Evolutionary conservation across 2,797 vertebrate genomes (phyloP).

Genomic region (Melanotaenia boesemani): DNA sequence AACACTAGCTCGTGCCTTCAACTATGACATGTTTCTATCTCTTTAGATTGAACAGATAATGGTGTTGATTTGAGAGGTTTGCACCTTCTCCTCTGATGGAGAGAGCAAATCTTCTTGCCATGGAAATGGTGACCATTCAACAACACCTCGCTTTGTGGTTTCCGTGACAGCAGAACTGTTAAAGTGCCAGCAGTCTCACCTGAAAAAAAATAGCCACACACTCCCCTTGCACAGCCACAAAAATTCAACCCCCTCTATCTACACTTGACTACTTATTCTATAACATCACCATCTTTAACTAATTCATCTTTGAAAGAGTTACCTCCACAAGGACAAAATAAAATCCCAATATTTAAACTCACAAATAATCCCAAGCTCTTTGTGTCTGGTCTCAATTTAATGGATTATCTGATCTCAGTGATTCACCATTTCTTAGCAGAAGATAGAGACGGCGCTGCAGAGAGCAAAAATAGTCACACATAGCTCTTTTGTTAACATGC

Average conservation of each 20-base stretch:
- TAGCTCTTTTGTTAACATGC: constrained; percentile 9
- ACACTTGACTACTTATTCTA: background rate
- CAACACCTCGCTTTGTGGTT: constrained; percentile 20
- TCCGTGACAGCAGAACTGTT: constrained; percentile 3
- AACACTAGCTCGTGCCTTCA: too few species aligned
- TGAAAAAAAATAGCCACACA: constrained; percentile 8
- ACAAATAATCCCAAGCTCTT: background rate
- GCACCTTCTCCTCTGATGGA: background rate
- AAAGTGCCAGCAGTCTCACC: background rate
- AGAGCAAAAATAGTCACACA: constrained; percentile 2
- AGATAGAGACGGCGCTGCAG: background rate
- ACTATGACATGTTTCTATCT: background rate
- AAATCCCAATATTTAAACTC: background rate
- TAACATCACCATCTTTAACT: background rate
- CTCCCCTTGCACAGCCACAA: background rate
- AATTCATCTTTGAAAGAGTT: background rate
- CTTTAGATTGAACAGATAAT: too few species aligned
- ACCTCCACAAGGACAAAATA: constrained; percentile 2
- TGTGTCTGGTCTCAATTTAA: background rate
- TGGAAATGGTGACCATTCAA: constrained; percentile 35
- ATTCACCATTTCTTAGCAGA: background rate
- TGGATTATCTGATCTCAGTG: background rate
- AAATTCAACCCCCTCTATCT: background rate
- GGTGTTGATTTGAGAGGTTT: background rate
- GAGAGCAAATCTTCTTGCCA: background rate